Base-by-base conservation (phyloP, 2,888 invertebrate genomes). In the Atherix ibis region DNA sequence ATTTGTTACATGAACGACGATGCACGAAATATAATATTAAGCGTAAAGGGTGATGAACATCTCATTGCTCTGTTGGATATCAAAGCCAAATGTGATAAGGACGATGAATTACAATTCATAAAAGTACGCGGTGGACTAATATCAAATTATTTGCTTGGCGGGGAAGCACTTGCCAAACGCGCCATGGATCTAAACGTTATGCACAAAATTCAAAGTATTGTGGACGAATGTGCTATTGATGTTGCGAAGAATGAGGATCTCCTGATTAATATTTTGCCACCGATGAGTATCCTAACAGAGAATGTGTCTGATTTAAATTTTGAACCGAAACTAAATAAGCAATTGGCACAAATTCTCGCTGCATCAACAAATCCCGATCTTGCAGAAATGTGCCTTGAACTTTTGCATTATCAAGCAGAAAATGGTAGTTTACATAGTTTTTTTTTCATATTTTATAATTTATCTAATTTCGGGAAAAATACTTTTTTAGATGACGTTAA, bases 1-100 rank as follows among this genome's bases (percentile, higher is more conserved):
- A 75, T 91, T 50, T 87, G 85, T 54, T 89, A 80, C 55, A 79
- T 88, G 52, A 85, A 87, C 63, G 80, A 85, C 64, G 65, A 67
- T 47, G 70, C 73, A 13, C 65, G 75, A 41, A 66, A 66, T 39
- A 53, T 68, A 34, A 64, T 76, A 32, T 43, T 57, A 24, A 53
- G 53, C 36, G 53, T 61, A 22, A 57, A 67, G 36, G 76, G 75
- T 2, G 61, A 74, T 38, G 49, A 55, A 31, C 54, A 58, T 27
- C 51, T 71, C 5, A 49, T 62, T 36, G 57, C 58, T 13, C 43
- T 70, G 18, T 48, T 73, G 5, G 47, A 54, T 38, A 50, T 47
- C 15, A 51, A 60, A 36, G 42, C 59, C 24, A 40, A 46, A 22
- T 50, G 58, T 25, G 50, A 52, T 36, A 49, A 51, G 50, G 44